Evolutionary conservation across 2,888 invertebrate species (phyloP).

Genomic region (Heliconius sara): DNA sequence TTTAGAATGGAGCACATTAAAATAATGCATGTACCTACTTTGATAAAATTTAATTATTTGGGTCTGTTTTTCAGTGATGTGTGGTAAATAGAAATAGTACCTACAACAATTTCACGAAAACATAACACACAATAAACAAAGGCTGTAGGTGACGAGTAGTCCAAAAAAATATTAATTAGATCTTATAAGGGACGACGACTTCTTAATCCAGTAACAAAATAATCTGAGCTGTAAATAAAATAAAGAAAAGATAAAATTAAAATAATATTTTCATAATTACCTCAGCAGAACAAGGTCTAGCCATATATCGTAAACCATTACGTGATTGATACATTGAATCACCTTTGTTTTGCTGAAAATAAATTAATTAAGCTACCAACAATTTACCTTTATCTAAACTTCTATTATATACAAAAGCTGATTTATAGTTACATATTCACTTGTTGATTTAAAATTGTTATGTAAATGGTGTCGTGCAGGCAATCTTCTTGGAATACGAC

Average conservation of each 20-base stretch:
- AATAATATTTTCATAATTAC: slow-evolving; percentile 43
- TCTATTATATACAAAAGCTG: background rate
- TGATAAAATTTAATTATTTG: background rate
- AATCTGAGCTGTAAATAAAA: background rate
- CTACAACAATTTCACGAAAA: background rate
- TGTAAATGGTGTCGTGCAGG: slow-evolving; percentile 47
- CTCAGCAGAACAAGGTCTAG: slow-evolving; percentile 51
- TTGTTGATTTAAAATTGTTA: slow-evolving; percentile 13
- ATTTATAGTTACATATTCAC: slow-evolving; percentile 21
- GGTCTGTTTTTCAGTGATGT: no score
- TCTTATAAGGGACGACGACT: background rate
- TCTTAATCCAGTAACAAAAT: background rate
- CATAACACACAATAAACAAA: background rate
- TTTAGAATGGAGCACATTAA: slow-evolving; percentile 9
- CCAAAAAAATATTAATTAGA: background rate
- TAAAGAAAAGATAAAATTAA: background rate
- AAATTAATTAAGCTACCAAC: background rate
- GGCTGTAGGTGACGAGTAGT: background rate
- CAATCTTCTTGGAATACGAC: slow-evolving; percentile 67
- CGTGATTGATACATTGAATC: slow-evolving; percentile 48
- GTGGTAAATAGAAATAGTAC: background rate
- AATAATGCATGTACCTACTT: background rate
- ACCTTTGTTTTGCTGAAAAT: slow-evolving; percentile 42
- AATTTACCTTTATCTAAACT: no score
- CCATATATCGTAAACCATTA: slow-evolving; percentile 40